Base-by-base conservation (phyloP, 1,140 invertebrate species). In the Drosophila seguyi region DNA sequence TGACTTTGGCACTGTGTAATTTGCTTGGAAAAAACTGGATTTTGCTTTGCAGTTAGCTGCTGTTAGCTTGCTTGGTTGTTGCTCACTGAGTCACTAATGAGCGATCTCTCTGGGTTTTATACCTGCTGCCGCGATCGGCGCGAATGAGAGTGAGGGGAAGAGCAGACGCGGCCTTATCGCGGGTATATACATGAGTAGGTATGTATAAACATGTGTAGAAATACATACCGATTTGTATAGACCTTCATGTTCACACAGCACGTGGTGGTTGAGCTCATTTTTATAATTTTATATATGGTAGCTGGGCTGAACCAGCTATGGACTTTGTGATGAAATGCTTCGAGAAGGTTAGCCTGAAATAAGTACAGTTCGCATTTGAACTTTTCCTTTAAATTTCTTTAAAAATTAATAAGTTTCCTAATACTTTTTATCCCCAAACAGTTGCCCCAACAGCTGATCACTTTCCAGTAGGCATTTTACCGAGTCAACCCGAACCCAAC, bases 41-140 rank as follows among this genome's bases (percentile, higher is more conserved):
- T 47, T 47, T 29, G 38, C 18, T 57, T 18, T 38, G n/a, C 60
- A 53, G 39, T 39, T 58, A 47, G 67, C 62, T 68, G 41, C 31
- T 62, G 41, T 56, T 34, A 8, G 67, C 57, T 76, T 4, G 44
- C 55, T 42, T 48, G 48, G 53, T 65, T 59, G 47, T 78, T 57
- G 74, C 62, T 82, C 29, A 76, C 84, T 86, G 79, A 82, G 65
- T 88, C 20, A 58, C 52, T 42, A 25, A 61, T 65, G 29, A 41
- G 44, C 20, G 16, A 62, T 18, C 25, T 22, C 13, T 18, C 31
- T 18, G 47, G n/a, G 75, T 83, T 87, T 83, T 87, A 87, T 87
- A 87, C 59, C 66, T 20, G 7, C 14, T 13, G 27, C 7, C 14
- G 2, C 22, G 14, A 39, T 48, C n/a, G 13, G 36, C 3, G 44